Conservation (phyloP, 2,113 vertebrate genomes). For the Patagioenas fasciata region DNA sequence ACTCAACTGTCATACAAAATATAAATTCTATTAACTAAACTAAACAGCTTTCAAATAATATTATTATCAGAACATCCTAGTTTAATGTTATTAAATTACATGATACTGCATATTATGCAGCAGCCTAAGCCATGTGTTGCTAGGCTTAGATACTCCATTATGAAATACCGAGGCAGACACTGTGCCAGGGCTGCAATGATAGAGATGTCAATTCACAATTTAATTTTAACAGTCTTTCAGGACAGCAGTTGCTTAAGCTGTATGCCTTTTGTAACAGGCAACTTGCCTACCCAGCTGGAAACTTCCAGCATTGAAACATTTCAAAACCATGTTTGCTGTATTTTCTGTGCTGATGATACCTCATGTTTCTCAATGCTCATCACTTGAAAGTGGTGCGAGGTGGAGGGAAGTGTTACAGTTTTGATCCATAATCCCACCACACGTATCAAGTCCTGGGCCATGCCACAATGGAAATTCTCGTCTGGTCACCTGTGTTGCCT, state of each 20-base stretch:
- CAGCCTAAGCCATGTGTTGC: background rate
- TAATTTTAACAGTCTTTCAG: conserved; percentile 14
- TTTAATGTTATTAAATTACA: conserved; percentile 37
- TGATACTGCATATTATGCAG: background rate
- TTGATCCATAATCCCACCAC: background rate
- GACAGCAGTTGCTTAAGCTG: background rate
- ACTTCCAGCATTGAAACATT: background rate
- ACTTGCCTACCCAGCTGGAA: background rate
- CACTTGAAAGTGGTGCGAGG: rapidly evolving
- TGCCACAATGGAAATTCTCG: background rate
- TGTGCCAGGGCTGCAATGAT: background rate
- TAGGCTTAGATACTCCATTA: conserved; percentile 9
- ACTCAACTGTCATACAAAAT: conserved; percentile 9
- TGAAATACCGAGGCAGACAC: background rate
- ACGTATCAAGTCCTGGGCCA: background rate
- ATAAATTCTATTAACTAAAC: conserved; percentile 11
- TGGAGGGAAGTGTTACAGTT: background rate
- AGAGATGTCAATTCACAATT: conserved; percentile 18
- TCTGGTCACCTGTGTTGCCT: background rate
- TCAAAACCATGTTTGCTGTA: background rate
- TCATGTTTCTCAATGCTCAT: background rate
- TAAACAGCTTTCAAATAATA: conserved; percentile 24
- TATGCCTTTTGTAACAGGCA: background rate
- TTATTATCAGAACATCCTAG: conserved; percentile 9
- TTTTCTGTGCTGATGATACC: background rate